Conservation (phyloP, 2,113 vertebrate species). For the Stegostoma tigrinum region DNA sequence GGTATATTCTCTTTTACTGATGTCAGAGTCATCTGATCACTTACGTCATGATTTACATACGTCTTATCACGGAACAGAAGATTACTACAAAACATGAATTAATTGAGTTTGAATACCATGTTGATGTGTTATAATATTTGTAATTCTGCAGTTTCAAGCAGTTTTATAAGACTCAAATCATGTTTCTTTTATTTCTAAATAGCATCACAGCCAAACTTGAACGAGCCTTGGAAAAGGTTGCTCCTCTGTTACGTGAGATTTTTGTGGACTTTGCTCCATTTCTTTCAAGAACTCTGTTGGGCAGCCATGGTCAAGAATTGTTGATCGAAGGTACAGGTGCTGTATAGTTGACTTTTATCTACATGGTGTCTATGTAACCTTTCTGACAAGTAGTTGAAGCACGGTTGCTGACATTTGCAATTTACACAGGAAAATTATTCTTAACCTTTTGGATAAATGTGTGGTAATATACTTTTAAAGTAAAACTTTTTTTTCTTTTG, state of each 20-base stretch:
- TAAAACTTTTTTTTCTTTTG: not conserved
- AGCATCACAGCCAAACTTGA: conserved; percentile 97
- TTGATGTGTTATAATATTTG: not conserved
- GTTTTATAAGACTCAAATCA: not conserved
- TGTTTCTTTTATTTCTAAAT: conserved; percentile 41
- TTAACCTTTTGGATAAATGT: not conserved
- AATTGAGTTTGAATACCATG: no score
- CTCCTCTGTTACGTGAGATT: conserved; percentile 89
- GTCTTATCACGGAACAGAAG: no score
- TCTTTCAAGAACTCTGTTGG: conserved; percentile 86
- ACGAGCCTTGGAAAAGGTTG: conserved; percentile 91
- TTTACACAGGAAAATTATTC: not conserved
- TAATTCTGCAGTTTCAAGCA: not conserved
- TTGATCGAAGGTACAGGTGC: conserved; percentile 93
- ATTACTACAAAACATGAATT: no score
- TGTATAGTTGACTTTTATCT: conserved; percentile 48
- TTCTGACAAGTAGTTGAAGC: conserved; percentile 2
- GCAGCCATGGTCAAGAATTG: conserved; percentile 93
- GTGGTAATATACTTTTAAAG: not conserved
- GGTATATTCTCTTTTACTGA: no score
- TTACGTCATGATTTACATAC: no score
- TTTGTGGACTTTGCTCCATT: conserved; percentile 98
- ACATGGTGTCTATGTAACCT: conserved; percentile 19
- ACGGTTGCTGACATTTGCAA: not conserved
- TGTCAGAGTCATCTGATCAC: no score